Evolutionary conservation across 2,888 invertebrate genomes (phyloP).

Genomic region (Panzeria rudis): DNA sequence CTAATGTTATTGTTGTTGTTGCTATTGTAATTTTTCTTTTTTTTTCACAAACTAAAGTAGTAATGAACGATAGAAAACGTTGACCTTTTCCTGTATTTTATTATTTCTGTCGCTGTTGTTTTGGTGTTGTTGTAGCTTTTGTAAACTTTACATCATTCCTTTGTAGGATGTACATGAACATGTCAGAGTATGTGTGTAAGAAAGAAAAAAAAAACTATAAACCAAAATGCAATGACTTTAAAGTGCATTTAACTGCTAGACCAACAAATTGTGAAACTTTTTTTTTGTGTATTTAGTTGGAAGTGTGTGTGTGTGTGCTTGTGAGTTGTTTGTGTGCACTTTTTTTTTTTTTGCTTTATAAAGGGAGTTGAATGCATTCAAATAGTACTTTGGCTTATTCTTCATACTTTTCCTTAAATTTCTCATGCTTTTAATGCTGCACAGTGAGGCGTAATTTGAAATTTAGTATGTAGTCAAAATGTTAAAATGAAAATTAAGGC

Average conservation of each 20-base stretch:
- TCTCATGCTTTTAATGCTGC: slow-evolving; percentile 16
- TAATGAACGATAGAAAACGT: slow-evolving; percentile 67
- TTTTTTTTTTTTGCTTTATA: slow-evolving; percentile 27
- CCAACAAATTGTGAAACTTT: slow-evolving; percentile 58
- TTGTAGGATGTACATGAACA: slow-evolving; percentile 49
- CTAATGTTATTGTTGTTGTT: background rate
- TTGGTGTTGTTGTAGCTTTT: slow-evolving; percentile 10
- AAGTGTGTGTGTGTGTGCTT: background rate
- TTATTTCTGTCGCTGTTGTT: slow-evolving; percentile 34
- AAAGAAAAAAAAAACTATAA: slow-evolving; percentile 41
- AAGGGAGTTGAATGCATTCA: slow-evolving; percentile 65
- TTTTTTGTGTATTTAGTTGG: background rate
- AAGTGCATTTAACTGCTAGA: slow-evolving; percentile 72
- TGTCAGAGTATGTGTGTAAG: slow-evolving; percentile 41
- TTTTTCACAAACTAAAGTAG: slow-evolving; percentile 50
- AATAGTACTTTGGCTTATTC: slow-evolving; percentile 59
- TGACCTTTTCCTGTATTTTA: slow-evolving; percentile 68
- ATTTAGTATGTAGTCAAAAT: background rate
- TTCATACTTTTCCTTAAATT: slow-evolving; percentile 18
- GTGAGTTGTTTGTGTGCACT: slow-evolving; percentile 20
- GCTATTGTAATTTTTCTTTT: slow-evolving; percentile 31
- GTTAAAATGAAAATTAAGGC: background rate
- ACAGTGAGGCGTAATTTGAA: slow-evolving; percentile 19
- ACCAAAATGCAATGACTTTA: slow-evolving; percentile 70
- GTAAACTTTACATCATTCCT: slow-evolving; percentile 60